Base-by-base conservation (phyloP, 2,888 invertebrate species). In the Pristionchus mayeri region DNA sequence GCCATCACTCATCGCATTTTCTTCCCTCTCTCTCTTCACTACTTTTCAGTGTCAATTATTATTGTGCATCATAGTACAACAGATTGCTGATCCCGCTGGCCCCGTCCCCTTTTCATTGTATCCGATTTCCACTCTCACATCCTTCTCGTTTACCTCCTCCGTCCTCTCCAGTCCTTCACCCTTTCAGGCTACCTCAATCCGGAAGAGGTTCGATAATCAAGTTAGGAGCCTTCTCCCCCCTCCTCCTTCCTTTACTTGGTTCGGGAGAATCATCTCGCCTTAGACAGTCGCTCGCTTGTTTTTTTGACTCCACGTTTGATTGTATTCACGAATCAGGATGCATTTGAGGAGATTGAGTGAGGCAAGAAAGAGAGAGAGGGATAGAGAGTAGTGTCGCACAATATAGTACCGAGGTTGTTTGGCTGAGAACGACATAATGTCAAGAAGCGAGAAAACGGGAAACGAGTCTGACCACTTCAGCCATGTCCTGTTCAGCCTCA, bases 291-390 rank as follows among this genome's bases (percentile, higher is more conserved):
- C 16, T 11, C 30, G 21, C 37, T 63, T 37, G n/a, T 71, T 71
- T 34, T 67, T 67, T 71, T 71, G 71, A 40, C 71, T 40, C 71
- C 40, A 71, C 44, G 71, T 71, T 71, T 71, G 71, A 71, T 71
- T 71, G 71, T 9, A 44, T 71, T 71, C 11, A 18, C 24, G 71
- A 71, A 71, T 71, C 71, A 71, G 21, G 24, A 34, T 13, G 34
- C 30, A 40, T 71, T 71, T 16, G 63, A 18, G 3, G 21, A 44
- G 71, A 71, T 71, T 71, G 71, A 71, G n/a, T 37, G 37, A 34
- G 34, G 34, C n/a, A 60, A 34, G 63, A 63, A 63, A 18, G 30
- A 34, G 63, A 63, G n/a, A 63, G 63, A 18, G 54, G 11, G 52
- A 54, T 27, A 63, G 67, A 37, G 37, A 67, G n/a, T 54, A 54